Conservation (phyloP, 2,113 vertebrate genomes). For the Festucalex cinctus region DNA sequence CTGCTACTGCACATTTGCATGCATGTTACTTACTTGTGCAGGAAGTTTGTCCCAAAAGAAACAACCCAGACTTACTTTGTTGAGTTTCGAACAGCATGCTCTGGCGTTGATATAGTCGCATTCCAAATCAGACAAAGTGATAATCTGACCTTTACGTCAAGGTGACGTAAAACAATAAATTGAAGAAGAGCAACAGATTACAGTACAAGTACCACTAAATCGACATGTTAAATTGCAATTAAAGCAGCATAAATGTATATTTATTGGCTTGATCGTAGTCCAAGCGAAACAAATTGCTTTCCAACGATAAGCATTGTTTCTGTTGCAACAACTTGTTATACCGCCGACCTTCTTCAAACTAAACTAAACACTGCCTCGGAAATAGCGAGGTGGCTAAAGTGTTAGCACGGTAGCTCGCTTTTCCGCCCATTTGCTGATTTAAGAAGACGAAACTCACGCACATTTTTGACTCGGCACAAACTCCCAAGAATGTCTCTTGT, state of each 20-base stretch:
- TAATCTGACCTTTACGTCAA: constrained; percentile 84
- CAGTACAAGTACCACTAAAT: too few species aligned
- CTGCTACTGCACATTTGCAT: too few species aligned
- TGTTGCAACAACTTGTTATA: neutral
- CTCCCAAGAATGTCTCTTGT: accelerated
- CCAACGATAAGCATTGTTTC: neutral
- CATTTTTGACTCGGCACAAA: accelerated
- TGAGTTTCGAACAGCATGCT: constrained; percentile 96
- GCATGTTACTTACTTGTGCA: neutral
- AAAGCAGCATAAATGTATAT: too few species aligned
- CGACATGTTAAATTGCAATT: too few species aligned
- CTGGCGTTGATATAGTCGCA: constrained; percentile 98
- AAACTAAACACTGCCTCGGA: neutral
- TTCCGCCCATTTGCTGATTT: neutral
- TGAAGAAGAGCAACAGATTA: too few species aligned
- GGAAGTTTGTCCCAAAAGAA: neutral
- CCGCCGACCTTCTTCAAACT: too few species aligned
- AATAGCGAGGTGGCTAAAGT: constrained; percentile 17
- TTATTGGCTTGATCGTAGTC: too few species aligned
- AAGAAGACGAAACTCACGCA: neutral
- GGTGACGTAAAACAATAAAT: constrained; percentile 29
- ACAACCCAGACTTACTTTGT: constrained; percentile 80
- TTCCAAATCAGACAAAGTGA: constrained; percentile 95
- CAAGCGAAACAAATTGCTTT: neutral
- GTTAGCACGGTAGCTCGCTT: constrained; percentile 10